Conservation (phyloP, 2,113 vertebrate genomes). For the Megaleporinus macrocephalus region DNA sequence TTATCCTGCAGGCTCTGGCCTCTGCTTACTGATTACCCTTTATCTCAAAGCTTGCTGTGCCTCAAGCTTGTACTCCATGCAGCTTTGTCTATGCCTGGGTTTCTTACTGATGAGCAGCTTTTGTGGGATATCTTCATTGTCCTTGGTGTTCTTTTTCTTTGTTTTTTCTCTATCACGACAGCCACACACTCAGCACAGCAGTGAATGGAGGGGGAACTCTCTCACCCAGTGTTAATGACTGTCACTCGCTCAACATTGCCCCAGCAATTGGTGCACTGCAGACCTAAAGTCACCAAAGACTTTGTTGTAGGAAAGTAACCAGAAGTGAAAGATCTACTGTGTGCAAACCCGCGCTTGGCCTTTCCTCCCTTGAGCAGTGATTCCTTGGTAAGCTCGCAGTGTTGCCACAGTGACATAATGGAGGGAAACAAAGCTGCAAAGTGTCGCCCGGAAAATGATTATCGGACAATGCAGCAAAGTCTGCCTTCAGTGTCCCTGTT, state of each 20-base stretch:
- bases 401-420: constrained; percentile 28
- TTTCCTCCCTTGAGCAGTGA: not conserved
- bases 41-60: not conserved
- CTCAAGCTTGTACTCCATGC: not conserved
- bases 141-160: not conserved
- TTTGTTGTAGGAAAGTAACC: not conserved
- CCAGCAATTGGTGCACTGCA: not conserved
- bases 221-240: not conserved
- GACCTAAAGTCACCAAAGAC: not conserved
- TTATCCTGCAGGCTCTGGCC: not conserved
- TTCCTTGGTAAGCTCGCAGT: constrained; percentile 7
- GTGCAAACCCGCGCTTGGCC: not conserved
- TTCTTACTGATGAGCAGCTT: not conserved
- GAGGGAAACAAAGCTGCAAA: not conserved
- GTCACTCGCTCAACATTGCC: not conserved
- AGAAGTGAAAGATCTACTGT: not conserved
- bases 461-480: not conserved
- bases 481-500: not conserved
- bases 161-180: not conserved
- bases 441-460: not conserved
- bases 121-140: not conserved
- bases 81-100: not conserved
- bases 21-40: not conserved
- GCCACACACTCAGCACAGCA: not conserved
- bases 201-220: not conserved